Evolutionary conservation across 2,888 invertebrate genomes (phyloP).

Genomic region (Suillia variegata): DNA sequence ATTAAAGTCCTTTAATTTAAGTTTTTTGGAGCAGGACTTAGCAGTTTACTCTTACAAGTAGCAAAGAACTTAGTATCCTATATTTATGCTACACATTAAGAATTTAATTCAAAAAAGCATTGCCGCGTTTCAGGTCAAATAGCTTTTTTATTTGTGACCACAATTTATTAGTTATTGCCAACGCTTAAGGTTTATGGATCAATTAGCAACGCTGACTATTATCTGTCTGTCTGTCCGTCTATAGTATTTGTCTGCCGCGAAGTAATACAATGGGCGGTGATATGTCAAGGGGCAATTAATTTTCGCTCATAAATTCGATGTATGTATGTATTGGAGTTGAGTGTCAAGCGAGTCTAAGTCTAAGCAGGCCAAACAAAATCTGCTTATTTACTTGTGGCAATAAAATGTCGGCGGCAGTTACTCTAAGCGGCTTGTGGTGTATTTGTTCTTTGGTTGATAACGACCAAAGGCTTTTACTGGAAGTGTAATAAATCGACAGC

Average conservation of each 20-base stretch:
- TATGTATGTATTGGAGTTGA: too few species aligned
- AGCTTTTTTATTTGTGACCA: background rate
- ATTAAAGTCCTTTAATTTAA: too few species aligned
- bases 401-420: background rate
- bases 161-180: background rate
- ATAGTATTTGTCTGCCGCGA: background rate
- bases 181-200: slow-evolving; percentile 1
- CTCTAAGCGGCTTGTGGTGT: background rate
- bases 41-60: background rate
- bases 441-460: slow-evolving; percentile 37
- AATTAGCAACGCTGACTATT: background rate
- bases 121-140: background rate
- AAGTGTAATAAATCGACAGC: background rate
- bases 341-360: too few species aligned
- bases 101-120: too few species aligned
- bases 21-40: too few species aligned
- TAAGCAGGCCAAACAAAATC: too few species aligned
- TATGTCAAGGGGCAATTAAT: background rate
- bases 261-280: background rate
- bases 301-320: background rate
- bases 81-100: too few species aligned
- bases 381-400: background rate
- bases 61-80: too few species aligned
- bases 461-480: slow-evolving; percentile 30
- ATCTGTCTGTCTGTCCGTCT: background rate